Evolutionary conservation across 2,113 vertebrate species (phyloP).

Genomic region (Dipodomys merriami): DNA sequence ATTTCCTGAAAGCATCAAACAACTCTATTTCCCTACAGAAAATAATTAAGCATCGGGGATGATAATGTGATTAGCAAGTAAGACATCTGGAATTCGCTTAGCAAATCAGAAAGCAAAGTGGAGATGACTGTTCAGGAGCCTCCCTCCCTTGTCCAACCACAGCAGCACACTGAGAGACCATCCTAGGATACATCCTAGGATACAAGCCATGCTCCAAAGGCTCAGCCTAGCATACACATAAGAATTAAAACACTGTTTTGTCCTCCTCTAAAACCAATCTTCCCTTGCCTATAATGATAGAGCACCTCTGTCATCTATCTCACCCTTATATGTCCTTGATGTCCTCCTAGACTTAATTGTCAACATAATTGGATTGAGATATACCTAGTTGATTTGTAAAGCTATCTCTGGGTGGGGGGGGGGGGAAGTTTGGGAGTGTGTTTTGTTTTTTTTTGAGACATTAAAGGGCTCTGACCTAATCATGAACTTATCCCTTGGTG

Average conservation of each 20-base stretch:
- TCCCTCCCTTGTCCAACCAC: background rate
- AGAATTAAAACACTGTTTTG: background rate
- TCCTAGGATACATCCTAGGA: background rate
- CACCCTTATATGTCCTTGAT: background rate
- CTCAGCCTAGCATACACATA: background rate
- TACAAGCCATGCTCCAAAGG: background rate
- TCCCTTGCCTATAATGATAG: background rate
- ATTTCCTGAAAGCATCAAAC: conserved; percentile 76
- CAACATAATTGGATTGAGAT: too few relatives aligned
- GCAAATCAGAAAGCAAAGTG: conserved; percentile 63
- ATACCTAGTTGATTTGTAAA: too few relatives aligned
- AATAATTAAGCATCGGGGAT: conserved; percentile 72
- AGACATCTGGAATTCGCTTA: conserved; percentile 67
- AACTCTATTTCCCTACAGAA: conserved; percentile 74
- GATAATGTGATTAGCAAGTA: conserved; percentile 72
- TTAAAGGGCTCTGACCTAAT: background rate
- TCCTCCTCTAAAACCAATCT: background rate
- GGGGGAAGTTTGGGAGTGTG: too few relatives aligned
- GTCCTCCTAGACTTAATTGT: too few relatives aligned
- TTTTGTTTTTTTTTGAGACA: background rate
- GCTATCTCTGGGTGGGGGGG: too few relatives aligned
- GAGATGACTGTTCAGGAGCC: background rate
- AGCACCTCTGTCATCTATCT: background rate
- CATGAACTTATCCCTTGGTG: background rate
- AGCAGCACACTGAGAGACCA: background rate